Percentiles rank a stretch among this genome's conserved stretches.
Evolutionary conservation across 1,140 invertebrate species (phyloP).

Genomic region (Phymastichus coffea): DNA sequence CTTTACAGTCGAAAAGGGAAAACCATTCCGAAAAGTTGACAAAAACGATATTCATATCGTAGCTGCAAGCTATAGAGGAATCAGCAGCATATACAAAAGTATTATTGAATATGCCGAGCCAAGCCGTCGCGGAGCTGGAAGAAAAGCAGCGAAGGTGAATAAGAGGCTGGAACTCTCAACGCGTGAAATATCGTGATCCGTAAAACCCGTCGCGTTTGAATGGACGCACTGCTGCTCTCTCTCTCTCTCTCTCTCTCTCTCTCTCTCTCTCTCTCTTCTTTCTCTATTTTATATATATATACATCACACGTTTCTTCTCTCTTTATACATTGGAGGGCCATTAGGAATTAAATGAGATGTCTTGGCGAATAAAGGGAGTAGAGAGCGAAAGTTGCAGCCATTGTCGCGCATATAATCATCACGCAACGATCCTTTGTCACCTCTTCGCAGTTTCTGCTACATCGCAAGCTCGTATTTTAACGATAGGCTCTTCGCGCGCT

Average conservation of each 20-base stretch:
- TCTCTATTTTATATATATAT: no score
- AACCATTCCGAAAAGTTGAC: no score
- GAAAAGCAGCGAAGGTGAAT: no score
- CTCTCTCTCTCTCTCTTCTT: not conserved
- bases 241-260: not conserved
- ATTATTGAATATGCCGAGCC: no score
- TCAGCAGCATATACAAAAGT: no score
- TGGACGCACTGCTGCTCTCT: not conserved
- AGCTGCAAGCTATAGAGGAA: no score
- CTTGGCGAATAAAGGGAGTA: constrained; percentile 29
- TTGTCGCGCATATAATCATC: constrained; percentile 29
- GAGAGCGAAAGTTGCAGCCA: constrained; percentile 24
- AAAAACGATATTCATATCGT: no score
- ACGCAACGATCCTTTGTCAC: constrained; percentile 22
- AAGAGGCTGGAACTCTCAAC: constrained; percentile 17
- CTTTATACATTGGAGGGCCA: constrained; percentile 15
- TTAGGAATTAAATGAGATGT: constrained; percentile 38
- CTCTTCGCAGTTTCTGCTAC: no score
- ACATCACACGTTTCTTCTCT: no score
- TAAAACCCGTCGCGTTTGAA: constrained; percentile 26
- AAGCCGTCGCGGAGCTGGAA: no score
- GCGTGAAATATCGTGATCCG: constrained; percentile 33
- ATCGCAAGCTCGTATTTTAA: constrained; percentile 33
- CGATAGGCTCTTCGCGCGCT: constrained; percentile 15
- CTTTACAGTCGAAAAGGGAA: no score